Conservation (phyloP, 1,140 invertebrate genomes). For the Drosophila teissieri region DNA sequence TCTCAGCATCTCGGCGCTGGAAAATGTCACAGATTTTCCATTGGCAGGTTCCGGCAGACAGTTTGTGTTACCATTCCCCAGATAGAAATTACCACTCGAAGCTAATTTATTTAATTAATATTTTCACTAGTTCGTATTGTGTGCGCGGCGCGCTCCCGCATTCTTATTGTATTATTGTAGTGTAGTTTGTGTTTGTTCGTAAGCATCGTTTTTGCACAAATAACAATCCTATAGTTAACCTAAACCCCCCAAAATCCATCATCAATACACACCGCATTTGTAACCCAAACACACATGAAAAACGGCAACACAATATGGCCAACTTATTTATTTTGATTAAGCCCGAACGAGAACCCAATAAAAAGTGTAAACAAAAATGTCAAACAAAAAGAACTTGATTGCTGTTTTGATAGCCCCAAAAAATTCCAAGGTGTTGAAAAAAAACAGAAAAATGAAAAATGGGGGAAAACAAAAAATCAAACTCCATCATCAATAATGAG, state of each 20-base stretch:
- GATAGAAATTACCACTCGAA: conserved; percentile 71
- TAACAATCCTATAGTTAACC: conserved; percentile 62
- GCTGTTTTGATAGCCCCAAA: conserved; percentile 75
- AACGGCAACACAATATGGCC: conserved; percentile 15
- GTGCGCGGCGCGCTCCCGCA: conserved; percentile 5
- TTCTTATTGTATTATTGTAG: conserved; percentile 48
- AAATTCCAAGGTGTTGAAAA: conserved; percentile 25
- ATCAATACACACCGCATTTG: conserved; percentile 27
- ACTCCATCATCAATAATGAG: conserved; percentile 43
- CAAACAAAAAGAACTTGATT: conserved; percentile 65
- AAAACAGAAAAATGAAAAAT: no score
- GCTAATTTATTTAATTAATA: conserved; percentile 82
- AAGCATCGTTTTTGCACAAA: conserved; percentile 77
- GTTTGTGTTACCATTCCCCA: conserved; percentile 76
- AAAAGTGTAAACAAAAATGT: conserved; percentile 61
- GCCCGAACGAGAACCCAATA: conserved; percentile 76
- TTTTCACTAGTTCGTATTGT: conserved; percentile 75
- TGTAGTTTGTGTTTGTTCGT: conserved; percentile 28
- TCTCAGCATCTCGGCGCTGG: conserved; percentile 36
- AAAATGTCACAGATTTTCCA: conserved; percentile 80
- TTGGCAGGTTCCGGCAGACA: conserved; percentile 68
- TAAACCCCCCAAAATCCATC: no score
- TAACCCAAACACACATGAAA: conserved; percentile 21
- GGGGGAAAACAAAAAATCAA: conserved; percentile 8
- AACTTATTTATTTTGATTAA: conserved; percentile 79